Evolutionary conservation across 2,113 vertebrate genomes (phyloP).

Genomic region (Microtus richardsoni): DNA sequence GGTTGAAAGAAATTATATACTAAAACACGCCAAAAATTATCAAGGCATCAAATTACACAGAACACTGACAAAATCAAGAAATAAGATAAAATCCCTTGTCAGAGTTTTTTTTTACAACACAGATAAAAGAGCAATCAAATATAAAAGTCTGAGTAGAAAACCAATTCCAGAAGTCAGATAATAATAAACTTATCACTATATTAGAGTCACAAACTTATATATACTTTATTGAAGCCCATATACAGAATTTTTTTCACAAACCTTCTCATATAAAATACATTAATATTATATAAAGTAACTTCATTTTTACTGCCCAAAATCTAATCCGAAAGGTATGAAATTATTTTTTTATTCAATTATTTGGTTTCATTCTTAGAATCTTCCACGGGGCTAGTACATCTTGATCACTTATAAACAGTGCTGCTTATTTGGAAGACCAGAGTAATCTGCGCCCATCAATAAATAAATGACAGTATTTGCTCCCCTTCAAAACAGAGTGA

Average conservation of each 20-base stretch:
- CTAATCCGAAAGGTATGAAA: slow-evolving; percentile 50
- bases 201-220: neutral
- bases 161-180: neutral
- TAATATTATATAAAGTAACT: slow-evolving; percentile 49
- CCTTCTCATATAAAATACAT: slow-evolving; percentile 33
- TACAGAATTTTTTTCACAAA: neutral
- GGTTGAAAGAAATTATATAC: slow-evolving; percentile 17
- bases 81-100: neutral
- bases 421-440: slow-evolving; percentile 53
- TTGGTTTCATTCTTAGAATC: slow-evolving; percentile 56
- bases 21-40: slow-evolving; percentile 22
- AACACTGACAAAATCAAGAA: neutral
- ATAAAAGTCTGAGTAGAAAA: slow-evolving; percentile 16
- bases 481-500: slow-evolving; percentile 34
- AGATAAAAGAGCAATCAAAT: neutral
- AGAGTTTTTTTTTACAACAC: neutral
- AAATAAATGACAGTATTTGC: slow-evolving; percentile 45
- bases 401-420: slow-evolving; percentile 47
- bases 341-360: slow-evolving; percentile 52
- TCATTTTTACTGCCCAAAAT: slow-evolving; percentile 54
- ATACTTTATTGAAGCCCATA: slow-evolving; percentile 10
- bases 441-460: neutral
- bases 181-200: neutral
- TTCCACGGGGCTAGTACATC: slow-evolving; percentile 29
- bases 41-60: neutral